phyloP scores from a whole-genome alignment of 2,888 invertebrate species.

The Acronicta alni region DNA sequence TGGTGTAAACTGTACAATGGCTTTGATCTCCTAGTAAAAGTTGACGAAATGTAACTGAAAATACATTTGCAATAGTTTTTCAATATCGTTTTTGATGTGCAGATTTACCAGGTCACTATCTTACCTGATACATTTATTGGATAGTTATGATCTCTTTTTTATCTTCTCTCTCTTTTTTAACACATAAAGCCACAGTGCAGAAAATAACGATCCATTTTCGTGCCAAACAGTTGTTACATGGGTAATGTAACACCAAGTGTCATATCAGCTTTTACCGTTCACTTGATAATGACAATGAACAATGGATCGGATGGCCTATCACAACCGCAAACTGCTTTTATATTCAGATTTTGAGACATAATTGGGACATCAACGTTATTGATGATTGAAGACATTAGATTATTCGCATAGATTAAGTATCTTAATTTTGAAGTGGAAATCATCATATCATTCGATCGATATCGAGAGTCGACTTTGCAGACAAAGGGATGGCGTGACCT shows the following conservation, averaged over 20 bases:
- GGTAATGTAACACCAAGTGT: slow-evolving; percentile 25
- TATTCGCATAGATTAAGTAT: background rate
- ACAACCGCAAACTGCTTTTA: slow-evolving; percentile 4
- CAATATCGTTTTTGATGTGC: no score
- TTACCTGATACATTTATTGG: no score
- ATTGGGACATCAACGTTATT: background rate
- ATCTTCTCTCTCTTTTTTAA: background rate
- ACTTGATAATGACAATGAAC: slow-evolving; percentile 64
- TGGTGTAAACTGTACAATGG: no score
- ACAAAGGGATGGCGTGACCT: no score
- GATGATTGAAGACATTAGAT: background rate
- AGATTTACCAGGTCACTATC: no score
- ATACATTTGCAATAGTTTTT: no score
- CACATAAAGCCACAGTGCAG: background rate
- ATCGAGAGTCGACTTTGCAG: no score
- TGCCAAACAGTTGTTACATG: slow-evolving; percentile 2
- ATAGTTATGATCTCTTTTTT: background rate
- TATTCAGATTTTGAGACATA: slow-evolving; percentile 16
- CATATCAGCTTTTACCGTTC: slow-evolving; percentile 53
- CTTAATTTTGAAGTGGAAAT: no score
- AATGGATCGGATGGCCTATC: slow-evolving; percentile 26
- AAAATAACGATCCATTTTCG: background rate
- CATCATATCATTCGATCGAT: no score
- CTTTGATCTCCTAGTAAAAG: no score
- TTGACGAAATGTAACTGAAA: no score